These are phyloP conservation scores for Sula dactylatra DNA, from an alignment of 2,113 vertebrate genomes.

Conservation along the genomic window DNA sequence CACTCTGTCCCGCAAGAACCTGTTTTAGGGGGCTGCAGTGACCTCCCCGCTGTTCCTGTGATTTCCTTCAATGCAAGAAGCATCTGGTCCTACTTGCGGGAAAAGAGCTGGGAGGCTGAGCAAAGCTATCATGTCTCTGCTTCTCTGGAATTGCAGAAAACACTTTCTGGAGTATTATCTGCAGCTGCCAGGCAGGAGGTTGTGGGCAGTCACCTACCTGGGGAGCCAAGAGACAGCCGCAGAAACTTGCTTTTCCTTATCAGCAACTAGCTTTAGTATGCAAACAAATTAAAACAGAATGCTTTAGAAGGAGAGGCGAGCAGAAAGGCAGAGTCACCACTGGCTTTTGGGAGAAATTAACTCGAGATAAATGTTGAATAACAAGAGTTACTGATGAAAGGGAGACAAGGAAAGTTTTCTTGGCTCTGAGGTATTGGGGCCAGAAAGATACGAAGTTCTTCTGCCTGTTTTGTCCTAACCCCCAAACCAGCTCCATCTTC, in stretches of 20 bases:
- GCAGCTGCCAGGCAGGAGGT: background rate
- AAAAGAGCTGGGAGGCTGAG: background rate
- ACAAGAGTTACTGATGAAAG: background rate
- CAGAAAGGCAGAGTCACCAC: background rate
- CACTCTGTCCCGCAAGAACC: background rate
- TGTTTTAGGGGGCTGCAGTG: background rate
- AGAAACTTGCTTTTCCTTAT: background rate
- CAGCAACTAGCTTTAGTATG: background rate
- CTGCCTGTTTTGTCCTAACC: background rate
- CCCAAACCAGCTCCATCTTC: background rate
- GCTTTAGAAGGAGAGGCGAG: background rate
- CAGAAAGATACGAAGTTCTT: background rate
- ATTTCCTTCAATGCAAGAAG: background rate
- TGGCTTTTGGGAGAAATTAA: background rate
- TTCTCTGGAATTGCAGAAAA: background rate
- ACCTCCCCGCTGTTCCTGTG: rapidly evolving
- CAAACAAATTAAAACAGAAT: constrained; percentile 3
- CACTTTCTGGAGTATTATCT: background rate
- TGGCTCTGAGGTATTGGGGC: background rate
- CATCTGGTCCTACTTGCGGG: background rate
- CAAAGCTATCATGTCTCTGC: background rate
- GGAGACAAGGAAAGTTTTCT: background rate
- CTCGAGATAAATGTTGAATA: background rate
- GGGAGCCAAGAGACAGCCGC: background rate
- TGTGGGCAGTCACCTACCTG: background rate